Evolutionary conservation across 2,888 invertebrate genomes (phyloP).

Genomic region (Ormyrus nitidulus): DNA sequence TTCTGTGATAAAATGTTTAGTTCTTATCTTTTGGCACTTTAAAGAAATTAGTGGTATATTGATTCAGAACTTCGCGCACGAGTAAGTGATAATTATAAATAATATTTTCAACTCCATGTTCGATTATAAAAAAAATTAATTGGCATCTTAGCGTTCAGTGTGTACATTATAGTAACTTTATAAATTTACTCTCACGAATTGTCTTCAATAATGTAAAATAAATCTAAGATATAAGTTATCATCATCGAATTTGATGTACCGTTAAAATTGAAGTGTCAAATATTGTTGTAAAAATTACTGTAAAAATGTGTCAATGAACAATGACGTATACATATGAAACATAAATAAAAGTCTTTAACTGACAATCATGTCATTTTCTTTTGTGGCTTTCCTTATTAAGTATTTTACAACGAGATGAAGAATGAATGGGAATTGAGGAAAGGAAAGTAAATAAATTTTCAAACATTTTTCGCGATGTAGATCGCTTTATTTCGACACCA

Average conservation of each 20-base stretch:
- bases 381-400: too few species aligned
- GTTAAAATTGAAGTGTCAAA: conserved; percentile 54
- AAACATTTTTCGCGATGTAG: conserved; percentile 39
- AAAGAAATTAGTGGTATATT: neutral
- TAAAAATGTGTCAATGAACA: conserved; percentile 47
- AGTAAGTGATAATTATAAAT: conserved; percentile 19
- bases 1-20: conserved; percentile 4
- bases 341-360: conserved; percentile 43
- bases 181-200: conserved; percentile 15
- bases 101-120: conserved; percentile 45
- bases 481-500: conserved; percentile 66
- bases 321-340: conserved; percentile 41
- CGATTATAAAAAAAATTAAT: conserved; percentile 40
- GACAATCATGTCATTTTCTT: too few species aligned
- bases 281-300: conserved; percentile 55
- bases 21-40: conserved; percentile 9
- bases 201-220: conserved; percentile 37
- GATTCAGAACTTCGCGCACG: too few species aligned
- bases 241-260: conserved; percentile 49
- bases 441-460: neutral
- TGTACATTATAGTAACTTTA: conserved; percentile 39
- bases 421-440: neutral
- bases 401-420: too few species aligned
- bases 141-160: conserved; percentile 40
- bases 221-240: conserved; percentile 31